phyloP scores from a whole-genome alignment of 2,797 vertebrate genomes.

The Scleropages formosus region DNA sequence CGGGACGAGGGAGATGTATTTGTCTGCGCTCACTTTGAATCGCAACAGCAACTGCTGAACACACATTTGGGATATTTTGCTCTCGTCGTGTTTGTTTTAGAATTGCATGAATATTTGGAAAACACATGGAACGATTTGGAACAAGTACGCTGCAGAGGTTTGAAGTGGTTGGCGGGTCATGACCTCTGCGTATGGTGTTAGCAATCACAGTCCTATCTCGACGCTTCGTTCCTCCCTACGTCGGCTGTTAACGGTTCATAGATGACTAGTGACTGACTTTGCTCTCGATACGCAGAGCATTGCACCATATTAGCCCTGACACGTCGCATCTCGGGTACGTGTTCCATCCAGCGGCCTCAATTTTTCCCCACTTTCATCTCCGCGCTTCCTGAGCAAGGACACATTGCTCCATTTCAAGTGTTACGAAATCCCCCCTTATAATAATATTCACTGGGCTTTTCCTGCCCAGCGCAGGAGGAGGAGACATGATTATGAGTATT shows the following conservation, averaged over 20 bases:
- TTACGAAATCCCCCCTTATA: slow-evolving; percentile 17
- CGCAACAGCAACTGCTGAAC: too few relatives aligned
- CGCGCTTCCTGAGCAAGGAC: background rate
- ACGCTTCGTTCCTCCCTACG: background rate
- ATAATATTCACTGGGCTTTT: slow-evolving; percentile 8
- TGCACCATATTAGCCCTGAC: background rate
- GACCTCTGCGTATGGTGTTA: background rate
- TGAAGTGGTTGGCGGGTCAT: too few relatives aligned
- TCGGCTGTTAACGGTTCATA: background rate
- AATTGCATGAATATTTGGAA: too few relatives aligned
- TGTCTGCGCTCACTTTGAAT: too few relatives aligned
- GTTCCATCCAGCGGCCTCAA: background rate
- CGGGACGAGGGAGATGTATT: too few relatives aligned
- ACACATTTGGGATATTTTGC: too few relatives aligned
- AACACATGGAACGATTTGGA: too few relatives aligned
- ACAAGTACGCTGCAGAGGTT: too few relatives aligned
- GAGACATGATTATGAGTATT: slow-evolving; percentile 24
- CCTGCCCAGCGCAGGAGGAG: slow-evolving; percentile 12
- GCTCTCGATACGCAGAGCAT: too few relatives aligned
- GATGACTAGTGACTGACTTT: background rate
- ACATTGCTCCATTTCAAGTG: slow-evolving; percentile 18
- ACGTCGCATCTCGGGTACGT: background rate
- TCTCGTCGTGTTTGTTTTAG: too few relatives aligned
- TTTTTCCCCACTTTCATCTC: background rate
- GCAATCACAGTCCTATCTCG: background rate